phyloP scores from a whole-genome alignment of 2,888 invertebrate species.

The Eilema caniola region DNA sequence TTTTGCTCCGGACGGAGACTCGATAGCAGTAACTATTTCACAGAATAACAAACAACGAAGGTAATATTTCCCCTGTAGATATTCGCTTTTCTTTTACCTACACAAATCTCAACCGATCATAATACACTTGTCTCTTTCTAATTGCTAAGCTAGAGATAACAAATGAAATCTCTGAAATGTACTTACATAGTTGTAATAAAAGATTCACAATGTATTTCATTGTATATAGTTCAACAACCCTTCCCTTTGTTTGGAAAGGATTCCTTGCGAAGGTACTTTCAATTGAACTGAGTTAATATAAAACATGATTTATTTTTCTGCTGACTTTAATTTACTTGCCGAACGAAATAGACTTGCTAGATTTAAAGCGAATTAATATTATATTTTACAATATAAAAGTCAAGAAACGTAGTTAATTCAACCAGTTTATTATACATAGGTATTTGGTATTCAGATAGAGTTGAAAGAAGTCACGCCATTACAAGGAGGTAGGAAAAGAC shows the following conservation, averaged over 20 bases:
- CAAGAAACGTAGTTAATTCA: too few relatives aligned
- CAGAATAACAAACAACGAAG: neutral
- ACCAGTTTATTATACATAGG: too few relatives aligned
- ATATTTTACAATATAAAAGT: neutral
- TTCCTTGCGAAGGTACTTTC: neutral
- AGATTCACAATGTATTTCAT: neutral
- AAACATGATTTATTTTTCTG: neutral
- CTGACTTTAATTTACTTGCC: slow-evolving; percentile 1
- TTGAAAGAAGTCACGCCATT: too few relatives aligned
- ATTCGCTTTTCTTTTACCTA: neutral
- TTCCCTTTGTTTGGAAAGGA: slow-evolving; percentile 1
- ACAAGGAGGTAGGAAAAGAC: too few relatives aligned
- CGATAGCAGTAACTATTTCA: too few relatives aligned
- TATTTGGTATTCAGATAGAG: too few relatives aligned
- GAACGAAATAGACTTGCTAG: neutral
- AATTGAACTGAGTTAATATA: neutral
- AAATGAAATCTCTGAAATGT: neutral
- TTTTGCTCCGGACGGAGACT: neutral
- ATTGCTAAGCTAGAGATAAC: neutral
- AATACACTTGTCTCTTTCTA: neutral
- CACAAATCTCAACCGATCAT: neutral
- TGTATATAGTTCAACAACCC: neutral
- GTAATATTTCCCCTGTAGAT: neutral
- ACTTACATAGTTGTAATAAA: neutral
- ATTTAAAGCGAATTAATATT: neutral